Conservation (phyloP, 2,888 invertebrate species). For the Chaetogeoica ovagalla region DNA sequence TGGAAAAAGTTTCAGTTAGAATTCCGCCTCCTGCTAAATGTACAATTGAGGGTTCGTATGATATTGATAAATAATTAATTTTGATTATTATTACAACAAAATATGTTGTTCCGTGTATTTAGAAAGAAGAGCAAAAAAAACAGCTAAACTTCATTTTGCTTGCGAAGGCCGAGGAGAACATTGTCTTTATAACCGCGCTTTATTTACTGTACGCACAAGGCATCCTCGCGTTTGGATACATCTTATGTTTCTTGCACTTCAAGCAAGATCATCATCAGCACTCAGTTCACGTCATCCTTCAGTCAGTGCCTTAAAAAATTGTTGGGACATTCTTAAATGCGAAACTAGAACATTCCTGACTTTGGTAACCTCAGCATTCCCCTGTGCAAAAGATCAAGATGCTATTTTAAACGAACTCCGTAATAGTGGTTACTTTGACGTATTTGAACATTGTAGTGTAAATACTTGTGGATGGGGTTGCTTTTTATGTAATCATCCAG, state of each 20-base stretch:
- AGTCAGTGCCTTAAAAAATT: constrained; percentile 82
- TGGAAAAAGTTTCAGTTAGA: constrained; percentile 81
- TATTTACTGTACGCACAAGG: constrained; percentile 77
- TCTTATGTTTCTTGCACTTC: constrained; percentile 91
- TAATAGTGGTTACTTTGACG: constrained; percentile 86
- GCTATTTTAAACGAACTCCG: constrained; percentile 81
- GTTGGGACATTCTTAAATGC: constrained; percentile 92
- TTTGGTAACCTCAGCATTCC: constrained; percentile 91
- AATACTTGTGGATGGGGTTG: constrained; percentile 80
- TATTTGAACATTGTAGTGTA: constrained; percentile 73
- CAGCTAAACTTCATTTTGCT: constrained; percentile 84
- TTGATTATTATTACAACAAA: constrained; percentile 24
- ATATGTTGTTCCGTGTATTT: constrained; percentile 56
- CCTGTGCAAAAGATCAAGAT: constrained; percentile 87
- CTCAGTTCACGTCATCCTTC: constrained; percentile 79
- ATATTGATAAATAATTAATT: neutral
- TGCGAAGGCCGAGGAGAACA: constrained; percentile 82
- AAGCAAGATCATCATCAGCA: constrained; percentile 77
- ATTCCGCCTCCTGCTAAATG: constrained; percentile 91
- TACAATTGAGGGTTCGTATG: constrained; percentile 80
- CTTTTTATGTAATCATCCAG: constrained; percentile 91
- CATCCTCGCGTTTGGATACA: constrained; percentile 91
- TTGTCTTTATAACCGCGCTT: constrained; percentile 82
- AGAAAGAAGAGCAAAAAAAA: constrained; percentile 82
- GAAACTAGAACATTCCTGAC: constrained; percentile 88